phyloP scores from a whole-genome alignment of 2,888 invertebrate species.

The Drosophila glabriapex region DNA sequence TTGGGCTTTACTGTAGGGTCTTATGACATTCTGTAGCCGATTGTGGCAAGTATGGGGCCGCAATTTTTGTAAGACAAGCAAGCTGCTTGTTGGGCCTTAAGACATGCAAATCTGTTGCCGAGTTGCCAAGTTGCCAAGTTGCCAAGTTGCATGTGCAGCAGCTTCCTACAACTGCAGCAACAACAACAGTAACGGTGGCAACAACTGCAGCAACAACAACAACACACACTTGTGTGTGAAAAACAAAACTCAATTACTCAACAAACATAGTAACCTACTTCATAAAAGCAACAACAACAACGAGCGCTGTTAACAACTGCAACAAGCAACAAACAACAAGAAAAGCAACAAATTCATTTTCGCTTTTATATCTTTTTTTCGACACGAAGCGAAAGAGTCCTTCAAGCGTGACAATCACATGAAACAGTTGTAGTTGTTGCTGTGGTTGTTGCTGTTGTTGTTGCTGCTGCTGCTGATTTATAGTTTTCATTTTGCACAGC shows the following conservation, averaged over 20 bases:
- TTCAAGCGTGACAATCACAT: conserved; percentile 82
- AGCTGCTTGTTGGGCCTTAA: conserved; percentile 49
- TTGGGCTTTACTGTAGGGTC: conserved; percentile 25
- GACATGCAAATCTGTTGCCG: conserved; percentile 64
- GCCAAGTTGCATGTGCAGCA: conserved; percentile 70
- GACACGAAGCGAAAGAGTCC: conserved; percentile 70
- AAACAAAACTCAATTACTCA: conserved; percentile 82
- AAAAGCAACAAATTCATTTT: conserved; percentile 81
- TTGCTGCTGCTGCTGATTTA: conserved; percentile 70
- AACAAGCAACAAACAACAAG: conserved; percentile 73
- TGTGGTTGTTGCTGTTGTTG: conserved; percentile 35
- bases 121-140: conserved; percentile 23
- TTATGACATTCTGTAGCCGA: conserved; percentile 18
- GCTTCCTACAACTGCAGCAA: conserved; percentile 69
- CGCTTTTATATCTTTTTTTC: conserved; percentile 72
- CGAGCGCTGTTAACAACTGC: conserved; percentile 58
- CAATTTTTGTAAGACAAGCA: conserved; percentile 51
- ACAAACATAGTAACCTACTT: conserved; percentile 80
- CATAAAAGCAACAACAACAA: conserved; percentile 62
- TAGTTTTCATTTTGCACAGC: conserved; percentile 77
- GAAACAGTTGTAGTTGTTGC: conserved; percentile 57
- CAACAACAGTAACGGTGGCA: conserved; percentile 31
- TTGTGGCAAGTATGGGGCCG: conserved; percentile 29
- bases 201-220: conserved; percentile 33
- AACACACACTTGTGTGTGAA: conserved; percentile 68